Percentiles rank a stretch among this genome's conserved stretches.
phyloP scores from a whole-genome alignment of 2,797 vertebrate species.

The Neomorphus geoffroyi region DNA sequence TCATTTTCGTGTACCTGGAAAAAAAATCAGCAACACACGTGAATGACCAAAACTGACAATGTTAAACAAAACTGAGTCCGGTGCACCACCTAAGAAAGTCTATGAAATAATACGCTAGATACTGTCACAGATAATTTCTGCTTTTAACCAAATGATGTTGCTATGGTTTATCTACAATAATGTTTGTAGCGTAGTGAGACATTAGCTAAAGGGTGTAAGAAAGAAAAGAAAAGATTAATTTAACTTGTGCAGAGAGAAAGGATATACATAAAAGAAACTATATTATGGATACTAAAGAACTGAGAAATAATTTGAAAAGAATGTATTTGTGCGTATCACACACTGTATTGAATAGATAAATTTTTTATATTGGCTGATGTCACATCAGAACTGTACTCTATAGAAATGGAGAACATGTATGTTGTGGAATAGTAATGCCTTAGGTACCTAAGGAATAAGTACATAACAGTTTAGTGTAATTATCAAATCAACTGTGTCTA shows the following conservation, averaged over 20 bases:
- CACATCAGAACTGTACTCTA: not conserved
- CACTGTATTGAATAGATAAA: not conserved
- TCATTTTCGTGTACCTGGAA: constrained; percentile 98
- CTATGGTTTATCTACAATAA: not conserved
- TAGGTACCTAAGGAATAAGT: not conserved
- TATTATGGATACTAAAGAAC: not conserved
- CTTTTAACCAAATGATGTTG: not conserved
- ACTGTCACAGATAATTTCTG: not conserved
- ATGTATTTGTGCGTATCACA: not conserved
- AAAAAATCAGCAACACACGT: not conserved
- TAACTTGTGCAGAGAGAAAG: not conserved
- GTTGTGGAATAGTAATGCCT: not conserved
- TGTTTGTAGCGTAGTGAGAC: not conserved
- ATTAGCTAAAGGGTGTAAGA: not conserved
- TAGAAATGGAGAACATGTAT: not conserved
- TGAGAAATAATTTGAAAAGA: not conserved
- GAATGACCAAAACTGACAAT: not conserved
- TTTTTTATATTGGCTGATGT: not conserved
- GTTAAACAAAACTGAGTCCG: not conserved
- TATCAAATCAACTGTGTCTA: not conserved
- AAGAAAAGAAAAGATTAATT: not conserved
- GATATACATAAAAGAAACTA: not conserved
- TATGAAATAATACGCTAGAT: not conserved
- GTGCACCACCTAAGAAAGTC: not conserved
- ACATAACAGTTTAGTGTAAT: not conserved